phyloP scores from a whole-genome alignment of 2,113 vertebrate genomes.

The Melanotaenia duboulayi region DNA sequence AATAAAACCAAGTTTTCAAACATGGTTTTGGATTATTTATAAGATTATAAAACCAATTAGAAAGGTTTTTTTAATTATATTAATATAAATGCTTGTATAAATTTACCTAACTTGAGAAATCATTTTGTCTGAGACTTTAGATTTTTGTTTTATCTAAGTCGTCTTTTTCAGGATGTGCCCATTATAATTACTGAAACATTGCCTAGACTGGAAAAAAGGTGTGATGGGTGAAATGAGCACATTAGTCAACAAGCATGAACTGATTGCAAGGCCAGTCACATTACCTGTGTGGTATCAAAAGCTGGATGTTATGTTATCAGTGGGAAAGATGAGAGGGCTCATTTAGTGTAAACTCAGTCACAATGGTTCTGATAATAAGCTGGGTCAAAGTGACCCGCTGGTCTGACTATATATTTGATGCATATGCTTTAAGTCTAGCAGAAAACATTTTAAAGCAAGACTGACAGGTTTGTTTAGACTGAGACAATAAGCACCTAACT shows the following conservation, averaged over 20 bases:
- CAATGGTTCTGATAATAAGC: constrained; percentile 1
- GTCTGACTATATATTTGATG: background rate
- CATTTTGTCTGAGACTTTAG: background rate
- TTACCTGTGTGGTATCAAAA: constrained; percentile 2
- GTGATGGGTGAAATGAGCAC: background rate
- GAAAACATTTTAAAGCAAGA: background rate
- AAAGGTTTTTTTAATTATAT: too few species aligned
- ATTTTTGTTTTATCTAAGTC: too few species aligned
- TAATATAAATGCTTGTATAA: too few species aligned
- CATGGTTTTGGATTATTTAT: too few species aligned
- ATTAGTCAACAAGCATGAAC: constrained; percentile 9
- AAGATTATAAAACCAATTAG: too few species aligned
- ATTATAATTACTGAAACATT: constrained; percentile 1
- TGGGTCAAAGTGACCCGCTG: background rate
- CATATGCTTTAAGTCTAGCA: background rate
- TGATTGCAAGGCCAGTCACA: background rate
- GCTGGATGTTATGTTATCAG: background rate
- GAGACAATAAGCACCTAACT: background rate
- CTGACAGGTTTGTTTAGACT: background rate
- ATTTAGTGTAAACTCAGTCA: constrained; percentile 5
- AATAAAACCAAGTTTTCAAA: too few species aligned
- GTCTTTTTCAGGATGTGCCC: background rate
- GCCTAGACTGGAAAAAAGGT: background rate
- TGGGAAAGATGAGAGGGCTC: background rate
- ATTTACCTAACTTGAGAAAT: too few species aligned